Base-by-base conservation (phyloP, 2,113 vertebrate species). In the Dasyprocta punctata region DNA sequence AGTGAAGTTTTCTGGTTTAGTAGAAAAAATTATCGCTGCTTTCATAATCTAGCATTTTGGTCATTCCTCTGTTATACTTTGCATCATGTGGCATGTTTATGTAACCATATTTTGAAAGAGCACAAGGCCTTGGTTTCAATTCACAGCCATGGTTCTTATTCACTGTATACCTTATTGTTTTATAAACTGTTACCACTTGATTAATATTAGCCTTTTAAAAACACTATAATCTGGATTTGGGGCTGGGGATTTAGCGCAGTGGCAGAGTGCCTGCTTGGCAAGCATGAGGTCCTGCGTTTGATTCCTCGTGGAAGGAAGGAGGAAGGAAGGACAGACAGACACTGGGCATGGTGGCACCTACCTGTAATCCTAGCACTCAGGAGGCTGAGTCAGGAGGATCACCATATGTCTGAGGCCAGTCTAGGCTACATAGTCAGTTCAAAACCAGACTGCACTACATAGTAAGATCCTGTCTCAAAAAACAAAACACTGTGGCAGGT, bases 161-260 rank as follows among this genome's bases (percentile, higher is more conserved):
- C 24, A 86, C 2, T 60, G 0, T 88, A 49, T 69, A 65, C 11
- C 4, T 86, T 52, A 90, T 12, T 78, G 8, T 6, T 87, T 90
- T 73, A 92, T 61, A 81, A 81, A 86, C 22, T 71, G 60, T 89
- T 75, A 90, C 14, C 10, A 75, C 26, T 88, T 93, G 91, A 65
- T 60, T 89, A 91, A 90, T 91, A 90, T 56, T 58, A 71, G 93
- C n/a, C 71, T 6, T 96, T 95, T 63, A 20, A 73, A 75, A 75
- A 75, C 24, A 47, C 22, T 28, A 44, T 75, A 26, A 75, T 26
- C 38, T 44, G 17, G 41, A 41, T 5, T 13, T 26, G 41, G 24
- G 54, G 54, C 54, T 16, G 16, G 54, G 54, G 16, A 56, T 19
- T 56, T 56, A 56, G 54, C 54, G 17, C 54, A 56, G 17, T 17